These are phyloP conservation scores for Egretta garzetta DNA, from an alignment of 2,113 vertebrate species.

Conservation along the genomic window DNA sequence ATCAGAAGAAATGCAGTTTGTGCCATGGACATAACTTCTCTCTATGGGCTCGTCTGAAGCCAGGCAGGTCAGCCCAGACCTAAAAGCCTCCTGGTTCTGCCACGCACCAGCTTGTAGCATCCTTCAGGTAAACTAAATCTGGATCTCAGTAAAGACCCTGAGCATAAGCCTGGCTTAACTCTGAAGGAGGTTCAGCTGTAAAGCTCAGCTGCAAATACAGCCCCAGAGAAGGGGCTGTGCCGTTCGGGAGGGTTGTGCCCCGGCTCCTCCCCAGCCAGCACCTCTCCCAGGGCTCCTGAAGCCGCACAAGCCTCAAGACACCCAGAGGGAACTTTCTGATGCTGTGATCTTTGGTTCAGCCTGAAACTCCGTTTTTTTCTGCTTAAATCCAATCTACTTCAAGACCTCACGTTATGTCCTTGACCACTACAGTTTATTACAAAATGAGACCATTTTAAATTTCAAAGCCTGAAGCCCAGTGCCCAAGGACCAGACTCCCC, in stretches of 20 bases:
- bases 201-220: background rate
- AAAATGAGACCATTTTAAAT: background rate
- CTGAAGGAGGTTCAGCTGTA: background rate
- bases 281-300: background rate
- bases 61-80: background rate
- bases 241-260: fast-evolving
- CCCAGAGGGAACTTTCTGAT: fast-evolving
- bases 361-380: background rate
- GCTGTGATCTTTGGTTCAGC: background rate
- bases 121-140: background rate
- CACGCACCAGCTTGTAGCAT: background rate
- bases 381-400: background rate
- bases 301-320: background rate
- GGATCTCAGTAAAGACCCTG: background rate
- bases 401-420: background rate
- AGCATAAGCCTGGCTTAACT: background rate
- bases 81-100: background rate
- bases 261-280: background rate
- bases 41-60: background rate
- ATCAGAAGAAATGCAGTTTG: background rate
- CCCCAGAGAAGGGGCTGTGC: background rate
- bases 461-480: background rate
- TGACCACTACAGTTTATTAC: background rate
- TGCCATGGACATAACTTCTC: background rate
- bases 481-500: background rate